Percentiles rank a stretch among this genome's conserved stretches.
Evolutionary conservation across 2,888 invertebrate species (phyloP).

Genomic region (Vesta saturnalis): DNA sequence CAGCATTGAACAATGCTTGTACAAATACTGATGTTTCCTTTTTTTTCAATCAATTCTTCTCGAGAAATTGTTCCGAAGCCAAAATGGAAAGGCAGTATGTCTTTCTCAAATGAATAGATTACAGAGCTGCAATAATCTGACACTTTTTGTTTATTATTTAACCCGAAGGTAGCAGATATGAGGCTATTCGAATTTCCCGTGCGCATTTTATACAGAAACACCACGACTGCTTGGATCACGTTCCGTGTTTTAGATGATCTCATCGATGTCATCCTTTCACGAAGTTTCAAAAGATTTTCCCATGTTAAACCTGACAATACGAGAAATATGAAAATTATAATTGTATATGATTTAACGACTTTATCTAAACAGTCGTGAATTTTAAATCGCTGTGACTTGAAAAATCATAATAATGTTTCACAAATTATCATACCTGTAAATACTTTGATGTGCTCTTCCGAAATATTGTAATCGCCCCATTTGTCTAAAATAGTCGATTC

Average conservation of each 20-base stretch:
- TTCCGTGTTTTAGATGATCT: not conserved
- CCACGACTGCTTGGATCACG: slow-evolving; percentile 18
- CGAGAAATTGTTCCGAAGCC: slow-evolving; percentile 1
- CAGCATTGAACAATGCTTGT: not conserved
- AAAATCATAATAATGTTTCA: too few relatives aligned
- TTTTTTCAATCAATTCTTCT: not conserved
- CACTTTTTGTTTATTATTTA: slow-evolving; percentile 21
- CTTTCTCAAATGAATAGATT: not conserved
- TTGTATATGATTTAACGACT: too few relatives aligned
- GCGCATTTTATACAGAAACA: slow-evolving; percentile 29
- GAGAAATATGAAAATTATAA: too few relatives aligned
- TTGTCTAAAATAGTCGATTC: too few relatives aligned
- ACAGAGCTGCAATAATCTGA: slow-evolving; percentile 22
- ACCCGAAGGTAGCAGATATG: slow-evolving; percentile 15
- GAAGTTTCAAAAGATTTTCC: slow-evolving; percentile 7
- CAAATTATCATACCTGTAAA: too few relatives aligned
- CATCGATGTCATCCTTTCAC: slow-evolving; percentile 7
- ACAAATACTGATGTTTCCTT: not conserved
- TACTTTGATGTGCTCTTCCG: too few relatives aligned
- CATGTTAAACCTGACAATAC: not conserved
- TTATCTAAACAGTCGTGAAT: too few relatives aligned
- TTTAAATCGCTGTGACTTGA: too few relatives aligned
- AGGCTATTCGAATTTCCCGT: slow-evolving; percentile 22
- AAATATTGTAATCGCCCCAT: too few relatives aligned
- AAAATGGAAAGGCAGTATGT: slow-evolving; percentile 2